Evolutionary conservation across 2,797 vertebrate species (phyloP).

Genomic region (Peromyscus attwateri): DNA sequence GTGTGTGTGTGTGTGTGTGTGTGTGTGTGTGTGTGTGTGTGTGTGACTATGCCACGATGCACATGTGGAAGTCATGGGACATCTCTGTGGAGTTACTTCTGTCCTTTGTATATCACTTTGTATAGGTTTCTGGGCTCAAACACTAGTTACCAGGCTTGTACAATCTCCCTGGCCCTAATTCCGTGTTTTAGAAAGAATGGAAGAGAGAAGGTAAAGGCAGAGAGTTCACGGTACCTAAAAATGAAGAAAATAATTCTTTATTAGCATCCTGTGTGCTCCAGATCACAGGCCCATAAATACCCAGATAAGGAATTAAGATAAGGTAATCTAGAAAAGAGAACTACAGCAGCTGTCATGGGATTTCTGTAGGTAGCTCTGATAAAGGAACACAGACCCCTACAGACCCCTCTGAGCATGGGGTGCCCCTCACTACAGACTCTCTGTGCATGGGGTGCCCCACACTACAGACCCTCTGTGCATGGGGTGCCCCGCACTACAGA

Average conservation of each 20-base stretch:
- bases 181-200: constrained; percentile 24
- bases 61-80: not conserved
- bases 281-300: not conserved
- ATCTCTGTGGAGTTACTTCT: not conserved
- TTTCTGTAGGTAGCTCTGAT: not conserved
- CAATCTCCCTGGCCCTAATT: not conserved
- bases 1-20: not conserved
- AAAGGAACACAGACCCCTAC: not conserved
- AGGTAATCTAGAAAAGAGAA: constrained; percentile 17
- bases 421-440: not conserved
- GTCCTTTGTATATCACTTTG: not conserved
- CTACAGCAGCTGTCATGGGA: not conserved
- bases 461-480: too few relatives aligned
- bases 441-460: too few relatives aligned
- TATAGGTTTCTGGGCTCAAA: not conserved
- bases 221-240: constrained; percentile 3
- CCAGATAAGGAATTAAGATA: not conserved
- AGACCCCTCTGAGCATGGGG: not conserved
- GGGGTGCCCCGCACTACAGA: too few relatives aligned
- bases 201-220: not conserved
- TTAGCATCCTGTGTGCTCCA: not conserved
- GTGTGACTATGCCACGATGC: too few relatives aligned
- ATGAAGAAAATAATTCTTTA: constrained; percentile 26
- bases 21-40: not conserved
- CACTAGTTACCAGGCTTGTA: not conserved